Evolutionary conservation across 2,113 vertebrate genomes (phyloP).

Genomic region (Origma solitaria): DNA sequence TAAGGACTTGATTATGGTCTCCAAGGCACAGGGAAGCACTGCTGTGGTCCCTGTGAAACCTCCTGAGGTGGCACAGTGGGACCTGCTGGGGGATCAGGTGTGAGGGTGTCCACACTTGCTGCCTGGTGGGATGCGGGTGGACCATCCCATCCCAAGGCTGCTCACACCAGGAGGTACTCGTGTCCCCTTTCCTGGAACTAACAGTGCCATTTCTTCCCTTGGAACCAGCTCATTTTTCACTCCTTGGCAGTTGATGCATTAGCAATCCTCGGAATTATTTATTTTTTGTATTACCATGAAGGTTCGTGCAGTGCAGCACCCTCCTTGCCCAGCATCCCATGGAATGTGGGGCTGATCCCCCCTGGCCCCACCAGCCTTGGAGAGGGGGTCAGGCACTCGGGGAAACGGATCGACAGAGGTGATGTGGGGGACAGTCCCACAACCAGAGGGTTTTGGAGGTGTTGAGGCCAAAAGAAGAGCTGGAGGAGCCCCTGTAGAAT

Average conservation of each 20-base stretch:
- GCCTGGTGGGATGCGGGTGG: not conserved
- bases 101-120: not conserved
- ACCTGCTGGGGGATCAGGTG: not conserved
- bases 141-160: not conserved
- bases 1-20: conserved; percentile 11
- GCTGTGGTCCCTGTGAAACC: not conserved
- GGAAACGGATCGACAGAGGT: too few relatives aligned
- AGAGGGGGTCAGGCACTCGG: not conserved
- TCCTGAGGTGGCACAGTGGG: not conserved
- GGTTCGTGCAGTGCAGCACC: rapidly evolving
- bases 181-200: not conserved
- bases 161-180: rapidly evolving
- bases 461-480: not conserved
- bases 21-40: not conserved
- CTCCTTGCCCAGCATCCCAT: not conserved
- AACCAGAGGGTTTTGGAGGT: not conserved
- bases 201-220: not conserved
- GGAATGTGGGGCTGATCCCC: not conserved
- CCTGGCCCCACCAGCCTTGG: not conserved
- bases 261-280: not conserved
- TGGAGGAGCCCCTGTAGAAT: not conserved
- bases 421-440: rapidly evolving
- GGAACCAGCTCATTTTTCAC: not conserved
- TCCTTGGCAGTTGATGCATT: not conserved
- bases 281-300: not conserved